These are phyloP conservation scores for Candoia aspera DNA, from an alignment of 2,113 vertebrate species.

Conservation along the genomic window DNA sequence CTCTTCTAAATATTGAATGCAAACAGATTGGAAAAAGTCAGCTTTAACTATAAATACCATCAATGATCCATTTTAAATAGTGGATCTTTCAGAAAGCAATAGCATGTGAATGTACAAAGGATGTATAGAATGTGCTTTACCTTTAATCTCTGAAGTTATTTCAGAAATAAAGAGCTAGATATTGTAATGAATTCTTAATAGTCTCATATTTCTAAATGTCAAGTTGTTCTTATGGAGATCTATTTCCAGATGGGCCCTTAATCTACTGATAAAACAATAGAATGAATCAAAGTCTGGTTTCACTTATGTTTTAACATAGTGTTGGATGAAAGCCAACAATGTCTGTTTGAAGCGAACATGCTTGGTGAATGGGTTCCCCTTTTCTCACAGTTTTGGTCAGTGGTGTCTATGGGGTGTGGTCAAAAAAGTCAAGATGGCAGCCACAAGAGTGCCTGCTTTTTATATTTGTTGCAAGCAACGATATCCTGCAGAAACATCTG, in stretches of 20 bases:
- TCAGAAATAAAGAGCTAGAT: not conserved
- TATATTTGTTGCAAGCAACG: not conserved
- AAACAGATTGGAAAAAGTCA: not conserved
- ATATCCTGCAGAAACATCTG: not conserved
- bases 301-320: not conserved
- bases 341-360: not conserved
- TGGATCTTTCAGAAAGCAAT: not conserved
- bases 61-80: not conserved
- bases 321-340: not conserved
- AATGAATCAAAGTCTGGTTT: not conserved
- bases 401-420: not conserved
- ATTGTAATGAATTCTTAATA: not conserved
- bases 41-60: not conserved
- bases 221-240: not conserved
- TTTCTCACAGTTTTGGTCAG: not conserved
- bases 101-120: not conserved
- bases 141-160: not conserved
- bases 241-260: conserved; percentile 1
- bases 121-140: not conserved
- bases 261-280: conserved; percentile 2
- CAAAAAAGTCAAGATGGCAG: not conserved
- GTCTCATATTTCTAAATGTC: not conserved
- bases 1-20: not conserved
- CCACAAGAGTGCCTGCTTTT: not conserved
- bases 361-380: not conserved